Evolutionary conservation across 2,888 invertebrate species (phyloP).

Genomic region (Rugalucina vietnamica): DNA sequence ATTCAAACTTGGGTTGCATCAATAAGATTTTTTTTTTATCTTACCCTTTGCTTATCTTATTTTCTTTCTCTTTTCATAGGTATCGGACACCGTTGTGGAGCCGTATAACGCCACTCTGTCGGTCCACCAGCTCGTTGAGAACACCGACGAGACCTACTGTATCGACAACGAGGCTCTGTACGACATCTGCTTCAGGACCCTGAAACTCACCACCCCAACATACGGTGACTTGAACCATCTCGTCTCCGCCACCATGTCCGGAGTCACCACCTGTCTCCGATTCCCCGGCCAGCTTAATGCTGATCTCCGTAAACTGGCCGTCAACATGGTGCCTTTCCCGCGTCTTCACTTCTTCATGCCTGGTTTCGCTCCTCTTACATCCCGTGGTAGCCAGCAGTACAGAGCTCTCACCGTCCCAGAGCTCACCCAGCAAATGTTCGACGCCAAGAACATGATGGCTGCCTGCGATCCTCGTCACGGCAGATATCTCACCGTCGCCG

Average conservation of each 20-base stretch:
- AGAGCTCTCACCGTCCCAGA: slow-evolving; percentile 89
- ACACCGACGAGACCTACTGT: slow-evolving; percentile 94
- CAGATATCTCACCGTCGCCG: slow-evolving; percentile 85
- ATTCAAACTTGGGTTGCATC: no score
- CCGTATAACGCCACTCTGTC: slow-evolving; percentile 95
- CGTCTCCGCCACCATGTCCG: slow-evolving; percentile 86
- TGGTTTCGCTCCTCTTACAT: slow-evolving; percentile 94
- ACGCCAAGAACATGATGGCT: slow-evolving; percentile 98
- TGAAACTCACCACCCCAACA: slow-evolving; percentile 91
- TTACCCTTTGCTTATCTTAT: no score
- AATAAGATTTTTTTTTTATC: no score
- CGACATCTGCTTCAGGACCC: slow-evolving; percentile 94
- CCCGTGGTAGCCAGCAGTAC: slow-evolving; percentile 90
- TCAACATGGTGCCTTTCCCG: slow-evolving; percentile 94
- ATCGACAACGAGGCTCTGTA: slow-evolving; percentile 95
- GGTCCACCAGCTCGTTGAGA: slow-evolving; percentile 88
- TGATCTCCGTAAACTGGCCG: no score
- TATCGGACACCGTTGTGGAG: slow-evolving; percentile 89
- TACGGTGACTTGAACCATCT: slow-evolving; percentile 95
- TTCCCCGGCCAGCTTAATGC: slow-evolving; percentile 89
- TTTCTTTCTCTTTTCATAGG: slow-evolving; percentile 81
- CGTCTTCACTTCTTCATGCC: slow-evolving; percentile 96
- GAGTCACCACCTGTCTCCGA: slow-evolving; percentile 91
- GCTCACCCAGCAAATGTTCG: slow-evolving; percentile 91
- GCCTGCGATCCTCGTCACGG: slow-evolving; percentile 97